Base-by-base conservation (phyloP, 2,113 vertebrate species). In the Erpornis zantholeuca region DNA sequence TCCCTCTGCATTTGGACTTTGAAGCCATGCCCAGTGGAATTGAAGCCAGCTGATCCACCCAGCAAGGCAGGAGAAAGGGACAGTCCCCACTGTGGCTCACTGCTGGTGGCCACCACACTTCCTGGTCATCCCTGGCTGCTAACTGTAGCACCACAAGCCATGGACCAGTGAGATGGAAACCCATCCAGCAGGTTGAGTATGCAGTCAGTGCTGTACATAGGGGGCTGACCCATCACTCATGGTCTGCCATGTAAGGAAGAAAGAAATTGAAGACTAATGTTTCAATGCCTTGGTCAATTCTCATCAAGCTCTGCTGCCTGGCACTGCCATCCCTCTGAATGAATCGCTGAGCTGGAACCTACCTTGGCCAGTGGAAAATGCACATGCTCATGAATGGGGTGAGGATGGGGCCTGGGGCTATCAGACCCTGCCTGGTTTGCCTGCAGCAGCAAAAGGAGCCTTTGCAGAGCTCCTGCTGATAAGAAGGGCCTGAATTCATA, bases 381-480 rank as follows among this genome's bases (percentile, higher is more conserved):
- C 36, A 4, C 5, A 4, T 38, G 28, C 9, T 60, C 15, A 7
- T 49, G 54, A 42, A 18, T 13, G 10, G 49, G 29, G 10, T 45
- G 65, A 87, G 63, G n/a, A 61, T 42, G 54, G 38, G 31, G 54
- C 35, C 14, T 2, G 2, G 44, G 28, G 31, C 2, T 3, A 25
- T 25, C 50, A 35, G 53, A 69, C 31, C 38, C 59, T 66, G 70
- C 61, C 73, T 64, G 24, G 36, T 72, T 75, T 80, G 65, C 49
- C 88, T 64, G 45, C 61, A 80, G 61, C 57, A 92, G 79, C 68
- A 36, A 35, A 60, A 95, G 85, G 86, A 92, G 66, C 82, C 31
- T 28, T 45, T 85, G 54, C 4, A 82, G 80, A 94, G 78, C 95
- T 73, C 35, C 36, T 35, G 57, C 56, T 86, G 95, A 88, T 96